phyloP scores from a whole-genome alignment of 2,113 vertebrate species.

The Cheilinus undulatus region DNA sequence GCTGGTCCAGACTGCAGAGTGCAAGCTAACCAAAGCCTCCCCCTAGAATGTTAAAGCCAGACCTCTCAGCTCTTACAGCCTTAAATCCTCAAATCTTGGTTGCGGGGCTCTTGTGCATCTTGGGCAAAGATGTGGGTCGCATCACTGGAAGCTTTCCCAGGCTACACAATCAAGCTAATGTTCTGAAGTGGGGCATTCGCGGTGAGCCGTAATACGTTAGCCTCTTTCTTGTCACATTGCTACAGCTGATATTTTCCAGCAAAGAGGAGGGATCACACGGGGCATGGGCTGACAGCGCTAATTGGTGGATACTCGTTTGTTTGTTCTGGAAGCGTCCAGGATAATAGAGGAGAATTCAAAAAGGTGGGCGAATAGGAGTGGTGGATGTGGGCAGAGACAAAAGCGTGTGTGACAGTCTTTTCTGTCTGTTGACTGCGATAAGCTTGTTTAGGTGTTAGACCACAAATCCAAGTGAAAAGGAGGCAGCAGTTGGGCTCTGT shows the following conservation, averaged over 20 bases:
- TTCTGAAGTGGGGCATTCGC: constrained; percentile 17
- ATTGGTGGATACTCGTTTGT: constrained; percentile 56
- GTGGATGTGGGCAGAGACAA: constrained; percentile 69
- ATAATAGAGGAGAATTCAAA: constrained; percentile 43
- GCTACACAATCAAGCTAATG: neutral
- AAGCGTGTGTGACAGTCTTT: constrained; percentile 69
- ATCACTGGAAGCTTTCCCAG: constrained; percentile 37
- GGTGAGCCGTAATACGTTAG: constrained; percentile 5
- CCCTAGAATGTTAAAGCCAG: constrained; percentile 25
- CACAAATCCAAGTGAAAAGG: constrained; percentile 18
- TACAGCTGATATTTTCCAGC: constrained; percentile 32
- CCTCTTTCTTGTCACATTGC: constrained; percentile 19
- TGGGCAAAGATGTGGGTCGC: constrained; percentile 23
- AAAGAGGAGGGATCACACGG: constrained; percentile 36
- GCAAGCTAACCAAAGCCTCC: constrained; percentile 39
- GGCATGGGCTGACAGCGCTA: constrained; percentile 50
- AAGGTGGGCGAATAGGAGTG: constrained; percentile 24
- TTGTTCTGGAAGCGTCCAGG: constrained; percentile 43
- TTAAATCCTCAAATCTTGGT: constrained; percentile 37
- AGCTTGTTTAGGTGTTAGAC: constrained; percentile 64
- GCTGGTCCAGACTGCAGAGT: constrained; percentile 36
- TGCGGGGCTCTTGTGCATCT: constrained; percentile 32
- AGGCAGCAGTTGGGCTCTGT: neutral
- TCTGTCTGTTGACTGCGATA: constrained; percentile 73
- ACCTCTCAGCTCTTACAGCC: constrained; percentile 44